Evolutionary conservation across 1,140 invertebrate genomes (phyloP).

Genomic region (Pogonomyrmex californicus): DNA sequence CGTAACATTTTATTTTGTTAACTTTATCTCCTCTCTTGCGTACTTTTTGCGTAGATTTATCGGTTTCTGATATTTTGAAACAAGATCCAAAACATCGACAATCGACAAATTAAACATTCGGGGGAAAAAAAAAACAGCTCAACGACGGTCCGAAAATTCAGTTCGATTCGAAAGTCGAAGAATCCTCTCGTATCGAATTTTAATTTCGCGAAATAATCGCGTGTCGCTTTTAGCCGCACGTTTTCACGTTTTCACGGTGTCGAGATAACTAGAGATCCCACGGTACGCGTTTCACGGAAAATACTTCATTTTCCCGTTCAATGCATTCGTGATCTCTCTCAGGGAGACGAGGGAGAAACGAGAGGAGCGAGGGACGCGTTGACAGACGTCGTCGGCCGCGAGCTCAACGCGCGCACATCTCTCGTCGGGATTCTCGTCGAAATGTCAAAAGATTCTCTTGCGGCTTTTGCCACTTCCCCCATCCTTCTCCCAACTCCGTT

Average conservation of each 20-base stretch:
- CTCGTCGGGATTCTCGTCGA: constrained; percentile 58
- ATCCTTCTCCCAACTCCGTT: background rate
- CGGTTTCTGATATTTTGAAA: background rate
- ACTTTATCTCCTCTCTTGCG: too few relatives aligned
- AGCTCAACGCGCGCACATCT: constrained; percentile 43
- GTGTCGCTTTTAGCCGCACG: background rate
- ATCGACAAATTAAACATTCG: background rate
- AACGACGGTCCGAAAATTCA: background rate
- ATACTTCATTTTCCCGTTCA: constrained; percentile 50
- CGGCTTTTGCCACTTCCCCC: constrained; percentile 31
- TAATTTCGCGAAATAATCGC: constrained; percentile 5
- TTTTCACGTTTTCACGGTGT: background rate
- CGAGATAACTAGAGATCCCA: constrained; percentile 23
- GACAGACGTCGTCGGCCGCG: constrained; percentile 51
- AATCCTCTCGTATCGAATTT: constrained; percentile 27
- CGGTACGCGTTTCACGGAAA: constrained; percentile 10
- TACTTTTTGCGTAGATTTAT: too few relatives aligned
- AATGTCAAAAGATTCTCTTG: constrained; percentile 63
- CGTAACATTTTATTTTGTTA: background rate
- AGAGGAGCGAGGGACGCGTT: constrained; percentile 31
- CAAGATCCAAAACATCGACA: background rate
- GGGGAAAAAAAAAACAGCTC: background rate
- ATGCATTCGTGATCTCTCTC: constrained; percentile 35
- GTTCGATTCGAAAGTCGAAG: background rate
- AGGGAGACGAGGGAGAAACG: background rate